Evolutionary conservation across 2,888 invertebrate species (phyloP).

Genomic region (Hemicrepidius hirtus): DNA sequence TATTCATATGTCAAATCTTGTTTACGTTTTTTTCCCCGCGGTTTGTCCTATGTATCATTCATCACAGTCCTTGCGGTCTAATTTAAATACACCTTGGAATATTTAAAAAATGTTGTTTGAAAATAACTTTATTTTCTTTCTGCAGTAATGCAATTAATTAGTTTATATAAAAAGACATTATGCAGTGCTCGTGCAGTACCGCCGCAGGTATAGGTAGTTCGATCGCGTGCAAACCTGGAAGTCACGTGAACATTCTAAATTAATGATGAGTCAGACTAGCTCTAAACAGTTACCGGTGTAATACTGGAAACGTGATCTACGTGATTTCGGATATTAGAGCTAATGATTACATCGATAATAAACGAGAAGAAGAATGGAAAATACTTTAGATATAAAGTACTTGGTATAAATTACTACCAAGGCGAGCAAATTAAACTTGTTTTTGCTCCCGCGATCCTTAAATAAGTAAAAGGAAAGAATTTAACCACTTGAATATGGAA

Average conservation of each 20-base stretch:
- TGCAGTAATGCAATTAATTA: slow-evolving; percentile 13
- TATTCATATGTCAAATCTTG: too few species aligned
- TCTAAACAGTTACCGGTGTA: slow-evolving; percentile 25
- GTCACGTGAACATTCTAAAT: slow-evolving; percentile 28
- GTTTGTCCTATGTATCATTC: too few species aligned
- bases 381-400: not conserved
- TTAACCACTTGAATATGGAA: too few species aligned
- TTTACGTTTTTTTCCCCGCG: too few species aligned
- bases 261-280: slow-evolving; percentile 27
- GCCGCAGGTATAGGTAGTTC: too few species aligned
- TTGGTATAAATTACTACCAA: not conserved
- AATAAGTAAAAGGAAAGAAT: too few species aligned
- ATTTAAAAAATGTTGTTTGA: too few species aligned
- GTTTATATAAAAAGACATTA: slow-evolving; percentile 5
- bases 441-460: not conserved
- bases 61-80: too few species aligned
- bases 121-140: not conserved
- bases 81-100: too few species aligned
- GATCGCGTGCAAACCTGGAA: slow-evolving; percentile 8
- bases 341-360: slow-evolving; percentile 24
- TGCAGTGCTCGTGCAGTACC: slow-evolving; percentile 13
- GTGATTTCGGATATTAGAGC: slow-evolving; percentile 26
- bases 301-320: slow-evolving; percentile 24
- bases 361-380: not conserved
- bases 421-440: not conserved